A percentile compares a stretch with the other conserved stretches of the same genome.
Conservation (phyloP, 2,888 invertebrate genomes). For the Selenia dentaria region DNA sequence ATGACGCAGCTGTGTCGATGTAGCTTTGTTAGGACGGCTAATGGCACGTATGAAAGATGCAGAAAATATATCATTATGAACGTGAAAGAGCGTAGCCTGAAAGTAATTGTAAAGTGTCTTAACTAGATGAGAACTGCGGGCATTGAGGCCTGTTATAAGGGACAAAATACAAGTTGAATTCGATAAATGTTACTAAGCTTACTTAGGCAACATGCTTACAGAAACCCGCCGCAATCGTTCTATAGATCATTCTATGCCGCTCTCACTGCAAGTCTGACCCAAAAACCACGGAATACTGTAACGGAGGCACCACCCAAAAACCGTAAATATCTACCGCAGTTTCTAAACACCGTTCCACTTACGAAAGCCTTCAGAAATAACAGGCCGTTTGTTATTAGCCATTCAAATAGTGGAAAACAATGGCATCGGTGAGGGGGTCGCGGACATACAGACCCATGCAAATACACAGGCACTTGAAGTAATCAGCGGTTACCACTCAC, state of each 20-base stretch:
- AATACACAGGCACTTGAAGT: conserved; percentile 51
- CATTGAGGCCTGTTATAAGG: not conserved
- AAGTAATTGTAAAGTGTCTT: not conserved
- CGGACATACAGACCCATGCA: conserved; percentile 61
- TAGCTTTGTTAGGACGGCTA: conserved; percentile 14
- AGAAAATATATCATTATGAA: conserved; percentile 1
- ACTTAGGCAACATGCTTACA: conserved; percentile 10
- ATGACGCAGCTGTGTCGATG: conserved; percentile 13
- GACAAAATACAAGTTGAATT: conserved; percentile 1
- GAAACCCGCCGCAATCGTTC: conserved; percentile 19
- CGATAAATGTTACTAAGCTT: conserved; percentile 5
- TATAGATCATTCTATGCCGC: conserved; percentile 26
- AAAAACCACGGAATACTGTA: conserved; percentile 43
- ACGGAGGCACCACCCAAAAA: conserved; percentile 45
- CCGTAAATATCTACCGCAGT: conserved; percentile 51
- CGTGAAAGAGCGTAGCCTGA: not conserved
- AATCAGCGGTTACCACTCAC: conserved; percentile 52
- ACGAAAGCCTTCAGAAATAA: conserved; percentile 61
- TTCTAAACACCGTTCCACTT: conserved; percentile 71
- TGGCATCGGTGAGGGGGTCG: conserved; percentile 69
- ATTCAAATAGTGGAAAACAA: conserved; percentile 73
- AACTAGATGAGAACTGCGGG: not conserved
- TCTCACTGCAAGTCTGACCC: conserved; percentile 35
- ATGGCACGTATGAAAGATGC: conserved; percentile 11
- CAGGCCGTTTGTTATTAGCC: conserved; percentile 64